Conservation (phyloP, 2,888 invertebrate genomes). For the Monopis laevigella region DNA sequence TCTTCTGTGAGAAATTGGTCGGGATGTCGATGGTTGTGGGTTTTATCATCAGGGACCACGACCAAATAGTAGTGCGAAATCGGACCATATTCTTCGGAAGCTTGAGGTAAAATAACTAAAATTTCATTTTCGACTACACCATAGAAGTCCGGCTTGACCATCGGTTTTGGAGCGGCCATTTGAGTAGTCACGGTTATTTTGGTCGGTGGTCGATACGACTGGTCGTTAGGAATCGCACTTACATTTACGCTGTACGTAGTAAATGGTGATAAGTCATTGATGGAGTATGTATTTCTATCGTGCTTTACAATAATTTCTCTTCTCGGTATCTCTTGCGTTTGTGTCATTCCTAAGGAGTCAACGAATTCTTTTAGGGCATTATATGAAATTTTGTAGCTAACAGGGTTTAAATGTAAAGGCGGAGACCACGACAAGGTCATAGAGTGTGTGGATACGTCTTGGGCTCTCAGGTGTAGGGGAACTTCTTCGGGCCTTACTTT, state of each 20-base stretch:
- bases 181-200: slow-evolving; percentile 95
- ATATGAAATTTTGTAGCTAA: slow-evolving; percentile 89
- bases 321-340: slow-evolving; percentile 82
- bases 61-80: slow-evolving; percentile 97
- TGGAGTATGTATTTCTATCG: slow-evolving; percentile 76
- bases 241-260: slow-evolving; percentile 95
- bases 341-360: slow-evolving; percentile 92
- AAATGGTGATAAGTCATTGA: slow-evolving; percentile 90
- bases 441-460: slow-evolving; percentile 92
- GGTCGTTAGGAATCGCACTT: slow-evolving; percentile 87
- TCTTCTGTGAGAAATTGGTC: slow-evolving; percentile 91
- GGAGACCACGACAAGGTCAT: slow-evolving; percentile 93
- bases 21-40: slow-evolving; percentile 79
- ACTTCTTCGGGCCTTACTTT: slow-evolving; percentile 94
- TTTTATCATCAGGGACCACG: slow-evolving; percentile 91
- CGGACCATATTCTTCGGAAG: slow-evolving; percentile 97
- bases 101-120: slow-evolving; percentile 92
- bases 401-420: slow-evolving; percentile 87
- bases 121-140: slow-evolving; percentile 89
- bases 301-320: slow-evolving; percentile 78
- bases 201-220: slow-evolving; percentile 87
- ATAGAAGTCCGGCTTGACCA: slow-evolving; percentile 95
- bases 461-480: slow-evolving; percentile 86
- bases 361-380: slow-evolving; percentile 94
- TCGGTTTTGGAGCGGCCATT: slow-evolving; percentile 95